Conservation (phyloP, 2,113 vertebrate genomes). For the Aptenodytes patagonicus region DNA sequence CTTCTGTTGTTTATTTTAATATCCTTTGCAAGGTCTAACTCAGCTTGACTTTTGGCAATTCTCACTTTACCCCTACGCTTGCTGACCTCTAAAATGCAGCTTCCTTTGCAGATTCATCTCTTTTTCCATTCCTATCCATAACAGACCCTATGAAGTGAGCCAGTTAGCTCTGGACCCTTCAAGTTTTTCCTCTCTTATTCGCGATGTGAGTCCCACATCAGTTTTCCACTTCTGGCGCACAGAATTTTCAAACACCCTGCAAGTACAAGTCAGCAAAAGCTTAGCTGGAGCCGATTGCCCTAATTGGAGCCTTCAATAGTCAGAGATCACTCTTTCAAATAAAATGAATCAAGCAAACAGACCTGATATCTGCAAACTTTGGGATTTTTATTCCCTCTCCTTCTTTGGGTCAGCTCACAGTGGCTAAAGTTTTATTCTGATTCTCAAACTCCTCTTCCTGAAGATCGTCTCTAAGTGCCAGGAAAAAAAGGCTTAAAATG, state of each 20-base stretch:
- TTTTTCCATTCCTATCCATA: constrained; percentile 31
- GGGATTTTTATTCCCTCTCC: background rate
- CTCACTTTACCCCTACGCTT: constrained; percentile 27
- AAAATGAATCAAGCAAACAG: background rate
- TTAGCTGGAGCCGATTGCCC: background rate
- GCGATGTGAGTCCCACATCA: background rate
- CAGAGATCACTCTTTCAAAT: background rate
- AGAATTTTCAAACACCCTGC: background rate
- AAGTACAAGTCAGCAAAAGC: background rate
- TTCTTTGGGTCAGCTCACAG: background rate
- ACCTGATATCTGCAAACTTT: too few relatives aligned
- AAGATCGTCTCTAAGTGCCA: background rate
- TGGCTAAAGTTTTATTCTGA: background rate
- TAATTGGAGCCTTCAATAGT: background rate
- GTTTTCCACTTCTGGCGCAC: background rate
- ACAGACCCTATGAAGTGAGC: background rate
- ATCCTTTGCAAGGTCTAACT: constrained; percentile 60
- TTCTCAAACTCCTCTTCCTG: background rate
- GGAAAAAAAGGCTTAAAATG: background rate
- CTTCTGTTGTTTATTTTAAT: constrained; percentile 65
- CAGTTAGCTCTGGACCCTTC: background rate
- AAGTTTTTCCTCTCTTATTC: background rate
- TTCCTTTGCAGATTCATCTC: constrained; percentile 52
- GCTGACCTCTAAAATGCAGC: constrained; percentile 53
- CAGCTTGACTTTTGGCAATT: constrained; percentile 64